phyloP scores from a whole-genome alignment of 2,797 vertebrate genomes.

The Gambelia wislizenii region DNA sequence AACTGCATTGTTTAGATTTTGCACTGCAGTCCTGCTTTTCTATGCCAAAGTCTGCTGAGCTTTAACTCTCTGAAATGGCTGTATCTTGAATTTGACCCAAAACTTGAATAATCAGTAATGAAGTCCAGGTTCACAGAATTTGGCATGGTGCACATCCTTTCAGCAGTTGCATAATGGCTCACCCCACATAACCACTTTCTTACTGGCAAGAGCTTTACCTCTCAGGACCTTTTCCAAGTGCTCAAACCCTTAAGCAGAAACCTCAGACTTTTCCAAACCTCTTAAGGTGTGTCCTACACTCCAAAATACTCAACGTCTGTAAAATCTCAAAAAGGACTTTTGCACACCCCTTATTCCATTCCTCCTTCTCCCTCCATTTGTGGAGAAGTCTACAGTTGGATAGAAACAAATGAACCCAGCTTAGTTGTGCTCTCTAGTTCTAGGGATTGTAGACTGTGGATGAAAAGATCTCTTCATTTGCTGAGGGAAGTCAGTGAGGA shows the following conservation, averaged over 20 bases:
- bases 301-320: slow-evolving; percentile 17
- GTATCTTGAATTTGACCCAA: slow-evolving; percentile 73
- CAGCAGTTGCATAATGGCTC: slow-evolving; percentile 65
- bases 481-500: not conserved
- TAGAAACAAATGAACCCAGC: fast-evolving
- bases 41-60: slow-evolving; percentile 52
- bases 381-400: fast-evolving
- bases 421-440: not conserved
- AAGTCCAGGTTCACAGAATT: slow-evolving; percentile 75
- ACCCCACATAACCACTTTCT: slow-evolving; percentile 37
- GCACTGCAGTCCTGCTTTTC: not conserved
- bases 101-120: slow-evolving; percentile 69
- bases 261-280: not conserved
- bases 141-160: slow-evolving; percentile 44
- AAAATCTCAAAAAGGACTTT: slow-evolving; percentile 8
- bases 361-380: not conserved
- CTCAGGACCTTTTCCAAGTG: slow-evolving; percentile 12
- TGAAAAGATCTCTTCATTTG: not conserved
- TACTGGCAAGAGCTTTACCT: not conserved
- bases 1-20: slow-evolving; percentile 49
- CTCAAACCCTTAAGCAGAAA: not conserved
- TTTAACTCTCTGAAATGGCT: slow-evolving; percentile 63
- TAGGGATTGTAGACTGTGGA: not conserved
- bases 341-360: not conserved
- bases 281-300: slow-evolving; percentile 15